phyloP scores from a whole-genome alignment of 1,140 invertebrate genomes.

The Habropoda laboriosa region DNA sequence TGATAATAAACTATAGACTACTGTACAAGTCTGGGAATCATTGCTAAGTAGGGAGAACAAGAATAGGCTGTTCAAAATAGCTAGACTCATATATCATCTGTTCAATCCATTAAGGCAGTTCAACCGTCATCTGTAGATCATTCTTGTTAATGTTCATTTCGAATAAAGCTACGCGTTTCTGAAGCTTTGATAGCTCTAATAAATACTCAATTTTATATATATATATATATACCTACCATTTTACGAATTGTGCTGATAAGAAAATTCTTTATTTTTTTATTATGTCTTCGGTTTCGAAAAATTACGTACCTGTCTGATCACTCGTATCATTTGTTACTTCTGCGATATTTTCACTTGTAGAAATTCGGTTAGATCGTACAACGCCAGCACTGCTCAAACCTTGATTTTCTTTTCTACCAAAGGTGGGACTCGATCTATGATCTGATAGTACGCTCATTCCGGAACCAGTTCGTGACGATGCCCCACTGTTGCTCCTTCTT shows the following conservation, averaged over 20 bases:
- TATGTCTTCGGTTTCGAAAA: background rate
- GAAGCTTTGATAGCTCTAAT: slow-evolving; percentile 32
- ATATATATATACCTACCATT: background rate
- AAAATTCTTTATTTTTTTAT: background rate
- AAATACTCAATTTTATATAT: background rate
- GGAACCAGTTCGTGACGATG: slow-evolving; percentile 83
- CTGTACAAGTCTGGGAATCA: background rate
- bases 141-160: slow-evolving; percentile 68
- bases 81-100: slow-evolving; percentile 73
- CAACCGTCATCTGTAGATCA: slow-evolving; percentile 69
- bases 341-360: slow-evolving; percentile 52
- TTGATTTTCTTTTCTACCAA: slow-evolving; percentile 64
- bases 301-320: slow-evolving; percentile 52
- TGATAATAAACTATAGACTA: background rate
- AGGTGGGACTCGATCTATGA: slow-evolving; percentile 72
- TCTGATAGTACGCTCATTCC: slow-evolving; percentile 82
- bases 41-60: slow-evolving; percentile 33
- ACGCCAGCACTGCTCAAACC: slow-evolving; percentile 66
- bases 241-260: background rate
- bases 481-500: slow-evolving; percentile 82
- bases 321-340: slow-evolving; percentile 47
- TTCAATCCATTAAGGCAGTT: slow-evolving; percentile 78
- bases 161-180: slow-evolving; percentile 39
- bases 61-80: slow-evolving; percentile 70
- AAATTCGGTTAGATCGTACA: slow-evolving; percentile 49